Percentiles rank a stretch among this genome's conserved stretches.
Evolutionary conservation across 2,888 invertebrate genomes (phyloP).

Genomic region (Itoplectis maculator): DNA sequence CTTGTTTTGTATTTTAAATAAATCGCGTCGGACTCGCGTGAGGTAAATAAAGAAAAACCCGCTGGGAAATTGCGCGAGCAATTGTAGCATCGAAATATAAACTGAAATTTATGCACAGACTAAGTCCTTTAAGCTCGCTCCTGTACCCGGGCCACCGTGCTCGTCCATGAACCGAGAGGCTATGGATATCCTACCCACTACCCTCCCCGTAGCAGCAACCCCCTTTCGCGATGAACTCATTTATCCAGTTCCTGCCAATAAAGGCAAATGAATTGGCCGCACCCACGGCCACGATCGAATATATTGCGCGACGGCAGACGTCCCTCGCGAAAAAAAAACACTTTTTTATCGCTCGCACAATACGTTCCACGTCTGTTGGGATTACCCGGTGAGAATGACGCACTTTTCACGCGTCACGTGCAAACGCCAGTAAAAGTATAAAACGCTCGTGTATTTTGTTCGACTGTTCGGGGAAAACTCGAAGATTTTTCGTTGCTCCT

Average conservation of each 20-base stretch:
- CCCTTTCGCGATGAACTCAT: conserved; percentile 74
- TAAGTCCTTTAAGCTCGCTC: conserved; percentile 51
- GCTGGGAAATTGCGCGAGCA: conserved; percentile 6
- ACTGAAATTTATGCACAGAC: conserved; percentile 49
- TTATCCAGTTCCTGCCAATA: conserved; percentile 80
- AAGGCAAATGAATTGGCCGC: conserved; percentile 79
- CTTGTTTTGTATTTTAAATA: conserved; percentile 15
- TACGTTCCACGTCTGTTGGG: conserved; percentile 20
- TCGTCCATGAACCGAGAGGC: conserved; percentile 17
- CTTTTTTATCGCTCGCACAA: conserved; percentile 30
- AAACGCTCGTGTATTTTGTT: conserved; percentile 5
- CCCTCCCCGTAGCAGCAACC: conserved; percentile 33
- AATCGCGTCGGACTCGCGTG: background rate
- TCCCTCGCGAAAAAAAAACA: conserved; percentile 43
- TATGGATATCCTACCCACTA: conserved; percentile 23
- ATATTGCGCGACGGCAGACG: conserved; percentile 68
- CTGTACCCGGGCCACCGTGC: background rate
- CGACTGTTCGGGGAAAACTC: background rate
- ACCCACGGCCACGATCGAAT: conserved; percentile 67
- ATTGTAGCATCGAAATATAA: conserved; percentile 39
- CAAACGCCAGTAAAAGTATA: conserved; percentile 10
- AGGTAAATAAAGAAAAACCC: conserved; percentile 22
- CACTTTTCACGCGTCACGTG: conserved; percentile 12
- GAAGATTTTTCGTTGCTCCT: background rate
- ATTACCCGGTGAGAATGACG: conserved; percentile 37